Evolutionary conservation across 2,797 vertebrate genomes (phyloP).

Genomic region (Menidia menidia): DNA sequence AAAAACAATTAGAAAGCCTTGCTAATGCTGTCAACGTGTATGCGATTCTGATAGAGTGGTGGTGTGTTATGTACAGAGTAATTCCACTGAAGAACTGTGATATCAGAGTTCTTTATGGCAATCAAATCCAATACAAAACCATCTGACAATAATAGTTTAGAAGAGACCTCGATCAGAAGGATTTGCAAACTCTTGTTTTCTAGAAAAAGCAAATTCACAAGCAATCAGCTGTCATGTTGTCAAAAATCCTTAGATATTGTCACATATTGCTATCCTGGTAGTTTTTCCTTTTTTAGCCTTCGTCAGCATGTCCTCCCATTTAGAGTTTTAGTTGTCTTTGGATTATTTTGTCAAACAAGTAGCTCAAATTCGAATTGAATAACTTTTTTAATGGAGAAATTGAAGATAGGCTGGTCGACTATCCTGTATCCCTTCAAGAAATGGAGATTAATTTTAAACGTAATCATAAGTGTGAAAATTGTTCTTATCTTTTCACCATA

Average conservation of each 20-base stretch:
- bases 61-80: too few relatives aligned
- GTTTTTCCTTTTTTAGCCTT: not conserved
- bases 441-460: constrained; percentile 79
- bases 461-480: constrained; percentile 82
- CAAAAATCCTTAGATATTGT: not conserved
- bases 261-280: not conserved
- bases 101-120: too few relatives aligned
- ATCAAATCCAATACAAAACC: too few relatives aligned
- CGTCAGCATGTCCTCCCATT: constrained; percentile 21
- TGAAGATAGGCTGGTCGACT: constrained; percentile 70
- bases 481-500: constrained; percentile 79
- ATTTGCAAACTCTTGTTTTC: too few relatives aligned
- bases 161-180: too few relatives aligned
- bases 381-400: constrained; percentile 69
- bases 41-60: not conserved
- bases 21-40: not conserved
- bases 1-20: not conserved
- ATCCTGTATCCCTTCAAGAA: constrained; percentile 77
- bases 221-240: too few relatives aligned
- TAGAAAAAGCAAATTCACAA: too few relatives aligned
- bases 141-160: too few relatives aligned
- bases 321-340: constrained; percentile 52
- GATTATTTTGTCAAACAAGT: constrained; percentile 71
- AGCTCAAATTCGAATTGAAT: constrained; percentile 65
- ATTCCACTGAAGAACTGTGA: too few relatives aligned